Evolutionary conservation across 2,797 vertebrate genomes (phyloP), one percentile per base, ranked within the genome.

Genomic region (Bucorvus abyssinicus): DNA sequence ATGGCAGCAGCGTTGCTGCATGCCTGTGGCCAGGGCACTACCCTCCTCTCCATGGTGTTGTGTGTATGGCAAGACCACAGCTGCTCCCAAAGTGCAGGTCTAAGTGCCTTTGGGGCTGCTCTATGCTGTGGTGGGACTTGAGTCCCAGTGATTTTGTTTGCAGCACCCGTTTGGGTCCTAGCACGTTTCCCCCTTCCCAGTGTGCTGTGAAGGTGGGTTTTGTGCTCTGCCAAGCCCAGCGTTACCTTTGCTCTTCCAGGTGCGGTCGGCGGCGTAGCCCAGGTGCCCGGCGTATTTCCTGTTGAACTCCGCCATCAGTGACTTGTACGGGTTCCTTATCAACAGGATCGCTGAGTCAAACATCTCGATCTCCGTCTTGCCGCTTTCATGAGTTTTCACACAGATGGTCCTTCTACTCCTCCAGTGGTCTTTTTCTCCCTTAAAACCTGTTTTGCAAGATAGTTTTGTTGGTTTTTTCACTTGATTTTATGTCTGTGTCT

Each of bases 371-470:
- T 99, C 99, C 5, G 98, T 98, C 97, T 98, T 98, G 40, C 99
- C 99, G 0, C 99, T 99, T 97, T 99, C 99, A 0, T 99, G 99
- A 14, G 99, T 99, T 97, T 99, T 99, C 60, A 99, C 98, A 9
- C 99, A 99, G 97, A 99, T 98, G 86, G 99, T 99, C 79, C 99
- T 98, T 55, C 99, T 98, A 2, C 99, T 99, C 97, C 98, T 98
- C 99, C 99, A 99, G 96, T 99, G 99, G 96, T 99, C 99, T 95
- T 99, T 99, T 97, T 99, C 99, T 3, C 99, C 99, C 98, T 99
- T 99, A 94, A 99, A 99, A 92, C 99, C 99, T 99, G 89, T 92
- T 93, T 82, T 42, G 61, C 36, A 32, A 94, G 78, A 80, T 20
- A 91, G 32, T 21, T 86, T 27, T 18, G 17, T 77, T 77, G 52